Evolutionary conservation across 2,113 vertebrate species (phyloP).

Genomic region (Pycnonotus jocosus): DNA sequence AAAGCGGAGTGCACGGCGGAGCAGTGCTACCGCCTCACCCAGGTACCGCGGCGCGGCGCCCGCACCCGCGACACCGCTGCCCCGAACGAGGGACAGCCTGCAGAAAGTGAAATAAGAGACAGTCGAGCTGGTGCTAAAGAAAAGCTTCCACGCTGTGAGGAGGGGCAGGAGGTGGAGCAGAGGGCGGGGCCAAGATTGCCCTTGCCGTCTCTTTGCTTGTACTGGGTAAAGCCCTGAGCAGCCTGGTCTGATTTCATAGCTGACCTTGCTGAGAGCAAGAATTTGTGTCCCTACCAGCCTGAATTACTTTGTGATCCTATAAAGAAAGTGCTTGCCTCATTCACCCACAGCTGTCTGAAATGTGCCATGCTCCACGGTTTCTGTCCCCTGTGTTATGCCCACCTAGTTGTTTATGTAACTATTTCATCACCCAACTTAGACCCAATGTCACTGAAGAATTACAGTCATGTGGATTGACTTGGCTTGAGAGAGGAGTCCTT

Average conservation of each 20-base stretch:
- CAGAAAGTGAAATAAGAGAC: not conserved
- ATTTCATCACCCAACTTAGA: not conserved
- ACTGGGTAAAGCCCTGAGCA: not conserved
- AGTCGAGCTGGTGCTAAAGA: not conserved
- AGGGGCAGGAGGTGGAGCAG: not conserved
- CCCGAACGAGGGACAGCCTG: not conserved
- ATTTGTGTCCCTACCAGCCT: not conserved
- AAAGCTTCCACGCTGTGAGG: not conserved
- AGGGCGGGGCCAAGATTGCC: not conserved
- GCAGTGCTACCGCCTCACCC: conserved; percentile 90
- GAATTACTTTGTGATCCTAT: not conserved
- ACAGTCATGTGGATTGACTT: not conserved
- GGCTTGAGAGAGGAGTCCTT: not conserved
- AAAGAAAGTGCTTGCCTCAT: not conserved
- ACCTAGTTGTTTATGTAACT: not conserved
- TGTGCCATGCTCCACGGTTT: not conserved
- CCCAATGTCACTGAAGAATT: not conserved
- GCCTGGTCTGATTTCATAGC: not conserved
- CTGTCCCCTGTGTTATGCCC: not conserved
- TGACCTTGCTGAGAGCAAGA: not conserved
- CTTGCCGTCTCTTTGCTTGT: not conserved
- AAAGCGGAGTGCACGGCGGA: conserved; percentile 96
- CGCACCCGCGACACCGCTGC: too few relatives aligned
- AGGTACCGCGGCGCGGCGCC: conserved; percentile 43
- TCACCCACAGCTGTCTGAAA: not conserved